phyloP scores from a whole-genome alignment of 2,113 vertebrate genomes.

The Hystrix brachyura region DNA sequence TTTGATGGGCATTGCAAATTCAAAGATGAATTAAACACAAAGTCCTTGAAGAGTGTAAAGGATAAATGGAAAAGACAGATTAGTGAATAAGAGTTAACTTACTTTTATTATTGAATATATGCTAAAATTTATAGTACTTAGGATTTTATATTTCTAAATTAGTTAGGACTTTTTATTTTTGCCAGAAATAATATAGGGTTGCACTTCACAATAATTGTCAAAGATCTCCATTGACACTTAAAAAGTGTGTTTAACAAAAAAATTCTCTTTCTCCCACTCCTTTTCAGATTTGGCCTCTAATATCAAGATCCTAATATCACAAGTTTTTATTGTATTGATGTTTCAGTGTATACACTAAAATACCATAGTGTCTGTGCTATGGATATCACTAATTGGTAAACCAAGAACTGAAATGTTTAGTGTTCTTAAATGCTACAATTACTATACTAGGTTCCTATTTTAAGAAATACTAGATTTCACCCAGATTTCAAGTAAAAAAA shows the following conservation, averaged over 20 bases:
- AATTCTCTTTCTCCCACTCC: neutral
- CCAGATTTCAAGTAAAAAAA: constrained; percentile 14
- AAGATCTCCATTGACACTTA: neutral
- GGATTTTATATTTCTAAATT: neutral
- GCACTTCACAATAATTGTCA: neutral
- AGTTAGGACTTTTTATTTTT: neutral
- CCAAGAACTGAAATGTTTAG: neutral
- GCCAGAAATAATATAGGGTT: neutral
- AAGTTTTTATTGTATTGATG: constrained; percentile 27
- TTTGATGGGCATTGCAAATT: neutral
- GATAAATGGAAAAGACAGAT: neutral
- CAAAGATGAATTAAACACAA: neutral
- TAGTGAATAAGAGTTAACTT: neutral
- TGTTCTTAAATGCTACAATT: neutral
- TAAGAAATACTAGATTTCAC: constrained; percentile 10
- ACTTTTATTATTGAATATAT: neutral
- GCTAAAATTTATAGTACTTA: neutral
- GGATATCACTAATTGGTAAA: neutral
- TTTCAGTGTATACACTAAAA: constrained; percentile 30
- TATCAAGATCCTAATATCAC: neutral
- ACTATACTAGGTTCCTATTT: neutral
- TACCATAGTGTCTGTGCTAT: neutral
- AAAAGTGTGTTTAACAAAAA: neutral
- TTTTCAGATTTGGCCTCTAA: constrained; percentile 21
- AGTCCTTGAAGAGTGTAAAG: neutral